These are phyloP conservation scores for Sebastes elongatus DNA, from an alignment of 2,797 vertebrate genomes.

Conservation along the genomic window DNA sequence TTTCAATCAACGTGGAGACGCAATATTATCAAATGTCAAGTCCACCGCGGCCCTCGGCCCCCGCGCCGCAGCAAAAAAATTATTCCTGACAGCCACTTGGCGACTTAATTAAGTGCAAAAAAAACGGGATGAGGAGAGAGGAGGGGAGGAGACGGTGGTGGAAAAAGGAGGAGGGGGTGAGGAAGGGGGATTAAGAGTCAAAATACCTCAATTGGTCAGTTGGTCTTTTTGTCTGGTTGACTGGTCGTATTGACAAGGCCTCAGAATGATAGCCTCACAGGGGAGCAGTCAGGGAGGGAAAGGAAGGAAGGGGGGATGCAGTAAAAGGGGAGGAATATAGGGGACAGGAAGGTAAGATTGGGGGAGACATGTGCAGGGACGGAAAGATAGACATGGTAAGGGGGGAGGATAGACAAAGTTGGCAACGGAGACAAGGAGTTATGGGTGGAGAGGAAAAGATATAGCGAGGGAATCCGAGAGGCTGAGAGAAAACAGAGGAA, in stretches of 20 bases:
- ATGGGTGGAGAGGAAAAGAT: neutral
- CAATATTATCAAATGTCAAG: slow-evolving; percentile 99
- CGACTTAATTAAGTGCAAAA: slow-evolving; percentile 98
- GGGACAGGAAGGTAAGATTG: no score
- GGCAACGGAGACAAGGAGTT: neutral
- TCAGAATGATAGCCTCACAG: slow-evolving; percentile 91
- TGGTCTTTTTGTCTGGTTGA: slow-evolving; percentile 89
- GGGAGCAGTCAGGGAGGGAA: slow-evolving; percentile 65
- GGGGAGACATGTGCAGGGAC: neutral
- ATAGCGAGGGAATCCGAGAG: neutral
- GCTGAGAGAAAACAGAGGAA: neutral
- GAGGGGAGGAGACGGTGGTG: slow-evolving; percentile 39
- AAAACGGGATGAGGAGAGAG: slow-evolving; percentile 75
- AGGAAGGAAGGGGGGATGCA: neutral
- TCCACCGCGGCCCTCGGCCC: slow-evolving; percentile 80
- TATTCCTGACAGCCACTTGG: slow-evolving; percentile 99
- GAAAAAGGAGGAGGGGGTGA: slow-evolving; percentile 18
- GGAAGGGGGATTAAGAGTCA: slow-evolving; percentile 73
- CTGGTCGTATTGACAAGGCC: slow-evolving; percentile 92
- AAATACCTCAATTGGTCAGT: slow-evolving; percentile 90
- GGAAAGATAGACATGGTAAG: neutral
- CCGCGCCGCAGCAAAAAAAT: slow-evolving; percentile 90
- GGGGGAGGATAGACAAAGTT: neutral
- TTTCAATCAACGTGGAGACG: slow-evolving; percentile 98
- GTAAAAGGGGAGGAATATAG: neutral